Conservation (phyloP, 2,797 vertebrate species). For the Parotocinclus haroldoi region DNA sequence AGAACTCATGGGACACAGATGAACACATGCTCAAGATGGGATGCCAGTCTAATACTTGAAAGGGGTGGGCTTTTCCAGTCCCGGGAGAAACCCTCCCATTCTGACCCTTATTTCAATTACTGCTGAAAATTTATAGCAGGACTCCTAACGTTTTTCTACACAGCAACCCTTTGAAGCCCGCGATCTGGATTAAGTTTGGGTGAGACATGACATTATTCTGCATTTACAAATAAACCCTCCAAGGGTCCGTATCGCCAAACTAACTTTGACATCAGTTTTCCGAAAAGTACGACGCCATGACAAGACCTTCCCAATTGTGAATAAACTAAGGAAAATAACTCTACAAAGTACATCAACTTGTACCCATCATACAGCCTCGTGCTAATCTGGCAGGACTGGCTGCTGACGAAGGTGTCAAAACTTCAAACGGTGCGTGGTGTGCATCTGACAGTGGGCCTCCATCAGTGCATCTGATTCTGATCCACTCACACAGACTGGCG, state of each 20-base stretch:
- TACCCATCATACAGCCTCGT: slow-evolving; percentile 63
- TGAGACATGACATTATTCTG: not conserved
- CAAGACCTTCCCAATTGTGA: slow-evolving; percentile 49
- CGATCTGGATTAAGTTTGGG: not conserved
- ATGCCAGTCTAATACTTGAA: too few species aligned
- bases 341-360: slow-evolving; percentile 50
- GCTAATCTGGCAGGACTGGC: slow-evolving; percentile 65
- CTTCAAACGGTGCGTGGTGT: slow-evolving; percentile 66
- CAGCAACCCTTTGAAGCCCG: too few species aligned
- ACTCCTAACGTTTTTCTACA: too few species aligned
- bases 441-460: slow-evolving; percentile 31
- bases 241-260: slow-evolving; percentile 35
- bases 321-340: slow-evolving; percentile 40
- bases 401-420: slow-evolving; percentile 71
- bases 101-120: too few species aligned
- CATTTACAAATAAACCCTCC: too few species aligned
- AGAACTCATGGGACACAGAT: too few species aligned
- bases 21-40: too few species aligned
- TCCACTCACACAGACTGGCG: not conserved
- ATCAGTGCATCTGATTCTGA: slow-evolving; percentile 8
- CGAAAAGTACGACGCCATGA: not conserved
- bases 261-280: slow-evolving; percentile 33
- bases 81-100: too few species aligned
- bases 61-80: too few species aligned
- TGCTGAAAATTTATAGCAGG: too few species aligned